phyloP scores from a whole-genome alignment of 2,113 vertebrate genomes.

The Tupaia chinensis region DNA sequence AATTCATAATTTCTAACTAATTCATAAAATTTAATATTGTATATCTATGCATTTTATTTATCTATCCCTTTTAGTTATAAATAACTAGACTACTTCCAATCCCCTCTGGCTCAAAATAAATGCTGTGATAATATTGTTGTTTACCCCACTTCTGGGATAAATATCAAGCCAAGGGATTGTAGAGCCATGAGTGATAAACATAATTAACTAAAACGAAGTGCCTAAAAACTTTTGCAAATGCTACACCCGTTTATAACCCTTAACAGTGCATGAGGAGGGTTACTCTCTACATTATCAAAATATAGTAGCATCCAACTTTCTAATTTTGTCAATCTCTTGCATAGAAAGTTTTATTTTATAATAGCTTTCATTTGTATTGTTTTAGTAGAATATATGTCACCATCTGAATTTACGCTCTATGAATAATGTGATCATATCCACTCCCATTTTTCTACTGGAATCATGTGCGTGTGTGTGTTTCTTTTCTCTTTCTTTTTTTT shows the following conservation, averaged over 20 bases:
- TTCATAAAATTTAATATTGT: not conserved
- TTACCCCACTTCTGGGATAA: not conserved
- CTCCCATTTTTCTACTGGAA: not conserved
- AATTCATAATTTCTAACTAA: slow-evolving; percentile 41
- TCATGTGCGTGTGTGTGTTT: not conserved
- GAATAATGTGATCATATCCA: not conserved
- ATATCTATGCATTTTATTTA: slow-evolving; percentile 15
- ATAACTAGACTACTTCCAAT: not conserved
- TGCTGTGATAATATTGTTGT: not conserved
- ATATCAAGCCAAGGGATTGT: not conserved
- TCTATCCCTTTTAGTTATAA: not conserved
- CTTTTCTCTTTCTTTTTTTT: not conserved
- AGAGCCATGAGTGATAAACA: not conserved
- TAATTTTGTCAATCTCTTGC: not conserved
- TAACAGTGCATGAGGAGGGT: not conserved
- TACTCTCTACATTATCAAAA: not conserved
- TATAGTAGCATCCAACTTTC: not conserved
- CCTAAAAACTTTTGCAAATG: not conserved
- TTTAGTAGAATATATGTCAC: not conserved
- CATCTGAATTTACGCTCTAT: not conserved
- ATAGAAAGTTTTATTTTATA: not conserved
- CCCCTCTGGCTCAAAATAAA: not conserved
- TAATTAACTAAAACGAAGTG: not conserved
- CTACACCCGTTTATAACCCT: not conserved
- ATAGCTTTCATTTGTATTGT: not conserved